Evolutionary conservation across 2,113 vertebrate species (phyloP).

Genomic region (Dromaius novaehollandiae): DNA sequence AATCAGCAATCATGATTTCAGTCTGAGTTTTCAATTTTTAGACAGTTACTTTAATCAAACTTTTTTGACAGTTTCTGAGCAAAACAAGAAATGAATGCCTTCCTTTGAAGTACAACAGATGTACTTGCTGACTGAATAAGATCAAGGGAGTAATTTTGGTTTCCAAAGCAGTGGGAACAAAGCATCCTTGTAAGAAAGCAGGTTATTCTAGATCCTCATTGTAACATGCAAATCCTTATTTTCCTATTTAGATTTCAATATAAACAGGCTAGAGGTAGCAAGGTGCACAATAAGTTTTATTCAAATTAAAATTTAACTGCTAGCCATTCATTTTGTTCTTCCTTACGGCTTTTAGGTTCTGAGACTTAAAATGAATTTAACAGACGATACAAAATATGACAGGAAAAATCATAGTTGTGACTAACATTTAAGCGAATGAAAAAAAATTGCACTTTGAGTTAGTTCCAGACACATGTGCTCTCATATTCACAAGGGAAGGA

Average conservation of each 20-base stretch:
- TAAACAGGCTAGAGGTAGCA: neutral
- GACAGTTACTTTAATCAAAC: neutral
- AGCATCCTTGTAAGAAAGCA: neutral
- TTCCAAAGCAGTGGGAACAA: neutral
- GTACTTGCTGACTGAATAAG: neutral
- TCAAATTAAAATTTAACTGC: neutral
- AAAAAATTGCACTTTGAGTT: neutral
- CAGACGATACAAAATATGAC: neutral
- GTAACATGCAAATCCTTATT: neutral
- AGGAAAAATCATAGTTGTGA: neutral
- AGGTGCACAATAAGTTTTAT: neutral
- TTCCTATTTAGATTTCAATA: neutral
- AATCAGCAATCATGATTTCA: neutral
- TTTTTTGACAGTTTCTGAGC: neutral
- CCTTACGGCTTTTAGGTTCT: neutral
- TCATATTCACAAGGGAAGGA: neutral
- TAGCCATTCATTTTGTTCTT: neutral
- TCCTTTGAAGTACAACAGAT: neutral
- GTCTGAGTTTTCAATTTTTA: neutral
- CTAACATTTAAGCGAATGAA: neutral
- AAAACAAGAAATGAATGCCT: neutral
- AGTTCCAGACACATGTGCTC: neutral
- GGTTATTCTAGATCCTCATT: neutral
- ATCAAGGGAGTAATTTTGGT: neutral
- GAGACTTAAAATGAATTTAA: neutral